Evolutionary conservation across 2,113 vertebrate species (phyloP).

Genomic region (Neolamprologus toae): DNA sequence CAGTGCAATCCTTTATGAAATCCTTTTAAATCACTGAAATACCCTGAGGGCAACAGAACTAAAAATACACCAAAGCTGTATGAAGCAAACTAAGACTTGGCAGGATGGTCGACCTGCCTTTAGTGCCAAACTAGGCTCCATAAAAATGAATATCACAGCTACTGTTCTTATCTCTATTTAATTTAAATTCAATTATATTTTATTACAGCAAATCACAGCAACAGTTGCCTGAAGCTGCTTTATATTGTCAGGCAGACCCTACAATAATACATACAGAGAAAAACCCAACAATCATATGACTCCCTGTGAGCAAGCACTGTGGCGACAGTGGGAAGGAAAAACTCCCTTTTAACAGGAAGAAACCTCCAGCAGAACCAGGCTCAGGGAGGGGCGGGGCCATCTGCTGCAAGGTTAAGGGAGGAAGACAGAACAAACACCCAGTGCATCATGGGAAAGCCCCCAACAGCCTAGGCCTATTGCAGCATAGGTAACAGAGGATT

Average conservation of each 20-base stretch:
- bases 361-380: neutral
- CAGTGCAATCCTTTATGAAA: neutral
- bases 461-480: neutral
- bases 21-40: neutral
- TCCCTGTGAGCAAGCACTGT: fast-evolving
- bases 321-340: neutral
- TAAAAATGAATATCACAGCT: neutral
- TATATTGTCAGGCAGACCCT: fast-evolving
- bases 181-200: neutral
- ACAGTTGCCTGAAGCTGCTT: fast-evolving
- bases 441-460: neutral
- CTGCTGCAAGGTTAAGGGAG: neutral
- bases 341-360: neutral
- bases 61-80: neutral
- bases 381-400: neutral
- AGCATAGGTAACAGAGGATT: neutral
- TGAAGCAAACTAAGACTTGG: neutral
- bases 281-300: neutral
- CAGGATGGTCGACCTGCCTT: neutral
- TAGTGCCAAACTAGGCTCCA: neutral
- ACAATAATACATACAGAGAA: neutral
- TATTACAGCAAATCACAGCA: neutral
- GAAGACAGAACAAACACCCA: neutral
- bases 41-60: fast-evolving
- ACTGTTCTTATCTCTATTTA: neutral